Conservation (phyloP, 2,797 vertebrate genomes). For the Eurystomus glaucurus region DNA sequence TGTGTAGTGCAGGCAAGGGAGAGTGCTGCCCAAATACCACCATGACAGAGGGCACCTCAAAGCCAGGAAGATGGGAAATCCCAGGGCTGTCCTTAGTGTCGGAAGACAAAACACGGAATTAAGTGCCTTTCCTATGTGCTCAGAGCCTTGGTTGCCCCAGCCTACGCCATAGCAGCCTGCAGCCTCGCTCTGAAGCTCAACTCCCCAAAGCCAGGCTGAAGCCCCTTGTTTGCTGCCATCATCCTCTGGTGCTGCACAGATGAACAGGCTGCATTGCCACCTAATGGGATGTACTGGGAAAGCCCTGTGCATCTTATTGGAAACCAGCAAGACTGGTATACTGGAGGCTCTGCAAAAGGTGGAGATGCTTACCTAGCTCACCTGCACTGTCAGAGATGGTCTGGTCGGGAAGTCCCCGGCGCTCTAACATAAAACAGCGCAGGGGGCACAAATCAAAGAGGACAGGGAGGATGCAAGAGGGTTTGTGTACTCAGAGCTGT, state of each 20-base stretch:
- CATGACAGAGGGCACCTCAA: too few relatives aligned
- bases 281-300: conserved; percentile 10
- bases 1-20: fast-evolving
- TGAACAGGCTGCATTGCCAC: conserved; percentile 33
- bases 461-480: fast-evolving
- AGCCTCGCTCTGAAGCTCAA: background rate
- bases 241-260: background rate
- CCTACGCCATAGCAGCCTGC: too few relatives aligned
- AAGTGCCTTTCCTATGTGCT: fast-evolving
- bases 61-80: background rate
- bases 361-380: background rate
- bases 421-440: background rate
- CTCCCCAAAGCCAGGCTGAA: background rate
- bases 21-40: background rate
- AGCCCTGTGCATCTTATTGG: background rate
- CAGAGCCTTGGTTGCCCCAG: background rate
- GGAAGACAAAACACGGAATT: fast-evolving
- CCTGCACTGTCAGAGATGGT: fast-evolving
- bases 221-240: fast-evolving
- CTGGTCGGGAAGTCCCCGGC: background rate
- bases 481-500: background rate
- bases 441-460: background rate
- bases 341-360: background rate
- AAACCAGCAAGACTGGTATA: fast-evolving
- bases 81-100: fast-evolving